Conservation (phyloP, 92 coral and sea anemone genomes). For the Siderastrea radians region DNA sequence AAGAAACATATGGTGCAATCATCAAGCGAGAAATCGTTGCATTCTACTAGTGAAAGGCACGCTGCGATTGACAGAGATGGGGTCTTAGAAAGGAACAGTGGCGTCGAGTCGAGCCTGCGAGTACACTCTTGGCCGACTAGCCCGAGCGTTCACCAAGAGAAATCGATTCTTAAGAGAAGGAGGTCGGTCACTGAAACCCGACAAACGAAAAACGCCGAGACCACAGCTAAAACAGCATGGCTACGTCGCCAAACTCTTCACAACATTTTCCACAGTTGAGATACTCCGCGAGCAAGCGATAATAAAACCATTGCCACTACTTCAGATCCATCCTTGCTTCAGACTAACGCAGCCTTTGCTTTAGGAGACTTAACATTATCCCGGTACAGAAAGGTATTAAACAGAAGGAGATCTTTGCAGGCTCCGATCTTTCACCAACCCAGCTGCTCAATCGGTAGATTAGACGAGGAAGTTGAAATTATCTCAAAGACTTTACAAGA, state of each 20-base stretch:
- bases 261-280: not conserved
- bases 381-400: constrained; percentile 8
- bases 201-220: not conserved
- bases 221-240: not conserved
- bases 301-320: not conserved
- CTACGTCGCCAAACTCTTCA: constrained; percentile 4
- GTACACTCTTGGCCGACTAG: constrained; percentile 7
- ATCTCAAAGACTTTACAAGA: constrained; percentile 18
- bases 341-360: not conserved
- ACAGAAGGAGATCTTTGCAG: not conserved
- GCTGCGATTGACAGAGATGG: not conserved
- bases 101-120: not conserved
- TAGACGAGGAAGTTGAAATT: not conserved
- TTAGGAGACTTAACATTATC: not conserved
- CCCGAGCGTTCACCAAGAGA: not conserved
- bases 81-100: not conserved
- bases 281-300: not conserved
- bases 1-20: not conserved
- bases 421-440: not conserved
- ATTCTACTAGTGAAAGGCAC: not conserved
- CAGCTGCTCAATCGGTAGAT: not conserved
- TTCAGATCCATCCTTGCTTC: not conserved
- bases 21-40: not conserved
- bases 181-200: not conserved
- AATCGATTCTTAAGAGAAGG: constrained; percentile 5